These are phyloP conservation scores for Phlogophora meticulosa DNA, from an alignment of 2,888 invertebrate genomes.

Conservation along the genomic window DNA sequence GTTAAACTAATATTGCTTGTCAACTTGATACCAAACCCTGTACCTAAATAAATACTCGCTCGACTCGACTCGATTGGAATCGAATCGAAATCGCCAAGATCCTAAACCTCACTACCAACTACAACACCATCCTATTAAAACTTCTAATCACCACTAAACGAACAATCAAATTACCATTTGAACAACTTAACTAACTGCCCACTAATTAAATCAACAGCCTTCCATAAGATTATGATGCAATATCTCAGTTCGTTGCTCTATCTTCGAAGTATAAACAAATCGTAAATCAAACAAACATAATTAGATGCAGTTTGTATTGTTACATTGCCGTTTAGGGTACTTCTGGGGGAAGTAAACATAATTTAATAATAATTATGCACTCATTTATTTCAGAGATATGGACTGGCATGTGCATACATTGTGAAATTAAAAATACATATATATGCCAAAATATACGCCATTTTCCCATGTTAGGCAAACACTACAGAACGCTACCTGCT, in stretches of 20 bases:
- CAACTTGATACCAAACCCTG: no score
- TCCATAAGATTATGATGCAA: constrained; percentile 68
- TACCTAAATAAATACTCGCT: no score
- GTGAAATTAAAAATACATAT: no score
- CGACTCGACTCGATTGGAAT: no score
- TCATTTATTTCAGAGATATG: no score
- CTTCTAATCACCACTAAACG: constrained; percentile 33
- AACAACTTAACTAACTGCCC: constrained; percentile 37
- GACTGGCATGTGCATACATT: no score
- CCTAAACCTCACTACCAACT: constrained; percentile 5
- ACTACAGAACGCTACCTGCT: no score
- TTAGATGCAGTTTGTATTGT: constrained; percentile 58
- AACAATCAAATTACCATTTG: constrained; percentile 50
- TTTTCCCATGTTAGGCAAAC: no score
- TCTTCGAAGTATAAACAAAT: constrained; percentile 62
- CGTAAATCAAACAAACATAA: constrained; percentile 63
- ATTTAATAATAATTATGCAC: no score
- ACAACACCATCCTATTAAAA: constrained; percentile 11
- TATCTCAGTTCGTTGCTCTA: constrained; percentile 67
- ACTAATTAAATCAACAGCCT: constrained; percentile 55
- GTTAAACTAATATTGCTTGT: no score
- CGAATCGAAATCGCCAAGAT: not conserved
- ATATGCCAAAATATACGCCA: no score
- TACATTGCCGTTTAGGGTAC: constrained; percentile 55
- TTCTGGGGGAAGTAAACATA: not conserved